Base-by-base conservation (phyloP, 1,140 invertebrate species). In the Zophobas morio region DNA sequence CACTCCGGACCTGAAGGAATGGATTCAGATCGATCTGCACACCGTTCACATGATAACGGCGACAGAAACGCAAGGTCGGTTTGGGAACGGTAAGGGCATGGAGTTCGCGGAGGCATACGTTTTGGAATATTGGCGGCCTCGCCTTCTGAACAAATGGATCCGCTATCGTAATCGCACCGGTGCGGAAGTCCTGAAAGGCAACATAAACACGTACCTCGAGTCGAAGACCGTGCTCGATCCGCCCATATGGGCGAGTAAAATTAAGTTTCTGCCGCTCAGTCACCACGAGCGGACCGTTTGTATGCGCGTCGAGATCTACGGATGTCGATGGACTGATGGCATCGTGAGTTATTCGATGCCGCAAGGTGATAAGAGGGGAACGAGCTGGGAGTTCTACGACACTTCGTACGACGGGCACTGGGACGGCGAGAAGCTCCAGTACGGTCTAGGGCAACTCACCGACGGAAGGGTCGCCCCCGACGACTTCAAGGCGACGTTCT, bases 391-490 rank as follows among this genome's bases (percentile, higher is more conserved):
- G 83, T 91, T 96, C 81, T 94, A 92, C 83, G 95, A 96, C 84
- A 89, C 90, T 46, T 92, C 90, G 5, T 96, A 96, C 85, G 95
- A 96, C 86, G 95, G 95, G 2, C 83, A 85, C 73, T 86, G 85
- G 85, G 83, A 85, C 70, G 84, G 82, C 5, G 84, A 91, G 35
- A 89, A 90, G 81, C 86, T 93, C 78, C 86, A 89, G 6, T 90
- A 92, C 53, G 96, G 96, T 32, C 87, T 98, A 1, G 96, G 96
- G 6, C 94, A 96, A 84, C 88, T 98, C 72, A 94, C 93, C 5
- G 96, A 98, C 78, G 88, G 88, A 0, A 82, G 86, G 40, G 82
- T 86, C 1, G 89, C 88, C 0, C 88, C 88, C 40, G 89, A 91
- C 81, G 93, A 96, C 85, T 95, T 95, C 85, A 93, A 94, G 84